These are phyloP conservation scores for Tenthredo distinguenda DNA, from an alignment of 2,888 invertebrate species.

Conservation along the genomic window DNA sequence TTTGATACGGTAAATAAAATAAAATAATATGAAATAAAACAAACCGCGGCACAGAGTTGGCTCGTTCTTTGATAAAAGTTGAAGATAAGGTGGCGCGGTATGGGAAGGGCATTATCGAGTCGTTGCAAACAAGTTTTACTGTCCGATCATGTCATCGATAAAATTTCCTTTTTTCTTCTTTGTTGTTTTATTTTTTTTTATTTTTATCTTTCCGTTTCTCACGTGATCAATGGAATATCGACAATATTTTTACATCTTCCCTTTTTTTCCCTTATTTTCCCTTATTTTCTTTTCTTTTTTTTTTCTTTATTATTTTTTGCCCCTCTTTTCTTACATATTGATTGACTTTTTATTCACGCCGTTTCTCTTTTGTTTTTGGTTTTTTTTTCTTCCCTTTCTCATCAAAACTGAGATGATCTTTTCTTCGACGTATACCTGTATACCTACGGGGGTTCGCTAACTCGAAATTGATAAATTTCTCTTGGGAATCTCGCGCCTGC, in stretches of 20 bases:
- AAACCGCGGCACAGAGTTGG: not conserved
- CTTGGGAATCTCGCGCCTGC: not conserved
- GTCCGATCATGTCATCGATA: conserved; percentile 40
- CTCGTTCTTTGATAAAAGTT: conserved; percentile 27
- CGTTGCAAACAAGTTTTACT: conserved; percentile 45
- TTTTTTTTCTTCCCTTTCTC: not conserved
- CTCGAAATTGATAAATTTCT: conserved; percentile 19
- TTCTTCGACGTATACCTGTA: not conserved
- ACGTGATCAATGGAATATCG: not conserved
- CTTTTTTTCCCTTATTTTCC: not conserved
- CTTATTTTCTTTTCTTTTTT: not conserved
- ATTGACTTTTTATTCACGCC: not conserved
- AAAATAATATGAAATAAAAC: not conserved
- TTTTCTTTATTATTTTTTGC: not conserved
- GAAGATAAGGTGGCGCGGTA: conserved; percentile 23
- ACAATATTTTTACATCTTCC: not conserved
- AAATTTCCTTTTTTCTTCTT: not conserved
- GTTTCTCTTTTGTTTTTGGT: not conserved
- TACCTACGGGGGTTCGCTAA: not conserved
- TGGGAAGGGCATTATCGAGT: conserved; percentile 39
- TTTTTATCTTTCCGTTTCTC: not conserved
- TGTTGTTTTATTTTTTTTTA: not conserved
- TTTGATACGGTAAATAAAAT: conserved; percentile 36
- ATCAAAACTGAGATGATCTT: conserved; percentile 5
- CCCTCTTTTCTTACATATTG: not conserved